Evolutionary conservation across 2,888 invertebrate genomes (phyloP).

Genomic region (Ferrisia virgata): DNA sequence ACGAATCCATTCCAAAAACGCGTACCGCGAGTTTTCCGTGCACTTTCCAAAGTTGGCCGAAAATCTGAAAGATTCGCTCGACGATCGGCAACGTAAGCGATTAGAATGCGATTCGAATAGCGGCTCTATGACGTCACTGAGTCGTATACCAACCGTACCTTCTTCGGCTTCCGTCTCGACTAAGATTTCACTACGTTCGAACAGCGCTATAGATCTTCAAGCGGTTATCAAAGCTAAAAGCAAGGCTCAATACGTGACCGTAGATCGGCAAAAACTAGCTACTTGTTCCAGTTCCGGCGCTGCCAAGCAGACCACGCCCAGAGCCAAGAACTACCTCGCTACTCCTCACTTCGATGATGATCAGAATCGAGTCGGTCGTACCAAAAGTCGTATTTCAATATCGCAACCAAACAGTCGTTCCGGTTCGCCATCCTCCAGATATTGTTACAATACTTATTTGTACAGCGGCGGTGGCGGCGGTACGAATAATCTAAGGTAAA

Average conservation of each 20-base stretch:
- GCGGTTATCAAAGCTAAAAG: conserved; percentile 85
- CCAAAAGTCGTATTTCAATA: conserved; percentile 66
- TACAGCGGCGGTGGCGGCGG: neutral
- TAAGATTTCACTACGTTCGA: conserved; percentile 58
- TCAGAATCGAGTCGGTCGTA: conserved; percentile 53
- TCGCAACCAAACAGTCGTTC: conserved; percentile 93
- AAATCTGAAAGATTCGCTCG: conserved; percentile 74
- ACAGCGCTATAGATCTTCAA: conserved; percentile 90
- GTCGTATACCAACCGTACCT: conserved; percentile 23
- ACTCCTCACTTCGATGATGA: too few species aligned
- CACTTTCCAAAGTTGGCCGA: conserved; percentile 91
- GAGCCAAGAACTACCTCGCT: too few species aligned
- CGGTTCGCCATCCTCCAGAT: conserved; percentile 85
- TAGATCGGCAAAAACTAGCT: conserved; percentile 71
- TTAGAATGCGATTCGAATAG: conserved; percentile 58
- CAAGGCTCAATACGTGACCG: conserved; percentile 75
- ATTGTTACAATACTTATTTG: conserved; percentile 66
- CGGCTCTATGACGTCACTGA: conserved; percentile 38
- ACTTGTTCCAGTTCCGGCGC: conserved; percentile 53
- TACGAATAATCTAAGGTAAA: neutral
- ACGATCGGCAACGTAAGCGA: conserved; percentile 69
- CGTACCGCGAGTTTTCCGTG: conserved; percentile 84
- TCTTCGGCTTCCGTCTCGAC: too few species aligned
- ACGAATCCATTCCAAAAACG: conserved; percentile 71
- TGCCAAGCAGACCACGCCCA: neutral